phyloP scores from a whole-genome alignment of 1,140 invertebrate genomes.

The Sesamia nonagrioides region DNA sequence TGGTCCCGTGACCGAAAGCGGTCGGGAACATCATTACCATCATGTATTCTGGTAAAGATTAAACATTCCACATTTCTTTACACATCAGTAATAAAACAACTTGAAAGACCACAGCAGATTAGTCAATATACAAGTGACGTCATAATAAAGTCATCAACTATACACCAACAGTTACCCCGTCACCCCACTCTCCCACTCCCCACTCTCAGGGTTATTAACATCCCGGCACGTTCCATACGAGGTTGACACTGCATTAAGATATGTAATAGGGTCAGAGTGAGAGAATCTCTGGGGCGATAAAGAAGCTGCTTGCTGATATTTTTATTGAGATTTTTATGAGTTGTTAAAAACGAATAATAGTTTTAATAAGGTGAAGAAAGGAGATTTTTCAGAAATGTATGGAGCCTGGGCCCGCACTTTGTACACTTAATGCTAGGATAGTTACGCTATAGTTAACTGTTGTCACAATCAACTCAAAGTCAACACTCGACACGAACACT shows the following conservation, averaged over 20 bases:
- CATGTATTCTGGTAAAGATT: too few species aligned
- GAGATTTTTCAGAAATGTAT: too few species aligned
- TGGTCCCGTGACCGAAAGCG: too few species aligned
- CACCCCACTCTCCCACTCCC: not conserved
- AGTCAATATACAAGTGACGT: conserved; percentile 19
- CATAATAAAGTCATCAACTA: conserved; percentile 27
- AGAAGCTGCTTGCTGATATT: not conserved
- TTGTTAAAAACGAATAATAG: not conserved
- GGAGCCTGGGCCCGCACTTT: too few species aligned
- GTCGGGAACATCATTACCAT: too few species aligned
- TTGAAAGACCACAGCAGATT: not conserved
- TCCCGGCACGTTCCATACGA: conserved; percentile 13
- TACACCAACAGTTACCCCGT: not conserved
- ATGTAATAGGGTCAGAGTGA: conserved; percentile 39
- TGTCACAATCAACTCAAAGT: too few species aligned
- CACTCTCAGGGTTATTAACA: not conserved
- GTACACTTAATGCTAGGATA: too few species aligned
- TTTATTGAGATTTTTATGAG: not conserved
- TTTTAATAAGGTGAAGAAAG: not conserved
- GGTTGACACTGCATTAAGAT: conserved; percentile 40
- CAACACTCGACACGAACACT: too few species aligned
- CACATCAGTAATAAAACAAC: not conserved
- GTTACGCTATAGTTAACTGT: too few species aligned
- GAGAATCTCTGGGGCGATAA: not conserved
- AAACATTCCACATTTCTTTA: not conserved